Evolutionary conservation across 2,113 vertebrate species (phyloP).

Genomic region (Hepsetus odoe): DNA sequence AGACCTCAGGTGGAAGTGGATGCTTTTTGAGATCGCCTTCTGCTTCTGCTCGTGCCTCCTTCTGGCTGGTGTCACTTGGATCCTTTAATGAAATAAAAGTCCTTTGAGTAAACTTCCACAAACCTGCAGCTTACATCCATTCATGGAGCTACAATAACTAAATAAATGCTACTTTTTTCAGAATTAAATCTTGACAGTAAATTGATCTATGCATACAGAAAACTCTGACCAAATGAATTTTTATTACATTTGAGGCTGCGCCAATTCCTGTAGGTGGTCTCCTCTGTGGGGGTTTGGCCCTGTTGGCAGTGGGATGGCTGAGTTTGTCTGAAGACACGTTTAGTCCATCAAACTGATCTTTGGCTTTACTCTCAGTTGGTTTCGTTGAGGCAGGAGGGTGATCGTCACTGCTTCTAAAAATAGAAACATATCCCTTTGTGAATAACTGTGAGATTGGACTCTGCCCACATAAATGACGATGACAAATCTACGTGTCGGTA

Average conservation of each 20-base stretch:
- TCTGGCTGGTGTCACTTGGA: conserved; percentile 38
- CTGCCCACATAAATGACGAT: not conserved
- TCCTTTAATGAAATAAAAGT: conserved; percentile 48
- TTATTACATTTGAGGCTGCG: conserved; percentile 48
- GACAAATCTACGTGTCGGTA: not conserved
- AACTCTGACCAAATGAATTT: not conserved
- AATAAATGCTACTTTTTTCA: too few relatives aligned
- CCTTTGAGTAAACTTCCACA: not conserved
- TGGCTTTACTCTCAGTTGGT: conserved; percentile 56
- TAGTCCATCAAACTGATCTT: conserved; percentile 70
- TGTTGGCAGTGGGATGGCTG: conserved; percentile 75
- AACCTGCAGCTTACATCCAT: not conserved
- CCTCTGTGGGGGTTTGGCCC: conserved; percentile 77
- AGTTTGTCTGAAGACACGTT: conserved; percentile 71
- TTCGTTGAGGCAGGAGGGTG: conserved; percentile 52
- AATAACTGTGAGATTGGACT: not conserved
- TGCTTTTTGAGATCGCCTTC: conserved; percentile 53
- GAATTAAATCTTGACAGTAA: too few relatives aligned
- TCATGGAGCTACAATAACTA: not conserved
- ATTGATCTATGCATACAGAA: too few relatives aligned
- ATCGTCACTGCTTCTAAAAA: conserved; percentile 64
- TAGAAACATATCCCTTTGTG: not conserved
- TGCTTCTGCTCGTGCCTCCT: conserved; percentile 38
- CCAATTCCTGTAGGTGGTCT: conserved; percentile 69
- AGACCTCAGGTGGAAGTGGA: conserved; percentile 29